These are phyloP conservation scores for Apotomis capreana DNA, from an alignment of 2,888 invertebrate genomes.

Conservation along the genomic window DNA sequence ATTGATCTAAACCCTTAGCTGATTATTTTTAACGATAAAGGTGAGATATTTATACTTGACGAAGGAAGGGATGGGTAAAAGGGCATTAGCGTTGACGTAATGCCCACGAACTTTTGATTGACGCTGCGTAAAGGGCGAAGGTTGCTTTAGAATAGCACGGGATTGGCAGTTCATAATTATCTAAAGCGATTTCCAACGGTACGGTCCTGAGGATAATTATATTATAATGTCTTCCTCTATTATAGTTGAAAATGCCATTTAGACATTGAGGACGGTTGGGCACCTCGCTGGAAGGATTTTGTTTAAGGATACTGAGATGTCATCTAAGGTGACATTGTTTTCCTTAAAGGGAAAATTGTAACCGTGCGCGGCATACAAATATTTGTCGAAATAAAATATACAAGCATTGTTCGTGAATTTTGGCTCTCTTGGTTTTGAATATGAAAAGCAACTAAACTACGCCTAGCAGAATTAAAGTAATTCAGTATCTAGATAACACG, in stretches of 20 bases:
- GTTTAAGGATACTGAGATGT: background rate
- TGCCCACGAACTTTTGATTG: slow-evolving; percentile 68
- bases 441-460: background rate
- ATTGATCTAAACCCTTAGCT: slow-evolving; percentile 43
- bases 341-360: too few species aligned
- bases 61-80: slow-evolving; percentile 62
- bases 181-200: slow-evolving; percentile 21
- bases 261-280: slow-evolving; percentile 1
- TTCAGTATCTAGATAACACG: slow-evolving; percentile 23
- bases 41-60: slow-evolving; percentile 65
- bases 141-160: slow-evolving; percentile 45
- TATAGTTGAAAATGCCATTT: slow-evolving; percentile 7
- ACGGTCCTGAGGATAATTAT: slow-evolving; percentile 3
- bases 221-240: slow-evolving; percentile 6
- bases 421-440: background rate
- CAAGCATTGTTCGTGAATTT: background rate
- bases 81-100: slow-evolving; percentile 58
- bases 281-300: background rate
- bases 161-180: slow-evolving; percentile 21
- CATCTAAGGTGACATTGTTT: background rate
- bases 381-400: too few species aligned
- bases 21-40: slow-evolving; percentile 53
- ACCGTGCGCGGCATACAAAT: too few species aligned
- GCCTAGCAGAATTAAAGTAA: background rate
- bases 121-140: slow-evolving; percentile 62